Evolutionary conservation across 2,113 vertebrate species (phyloP), one percentile per base, ranked within the genome.

Genomic region (Triplophysa siluroides): DNA sequence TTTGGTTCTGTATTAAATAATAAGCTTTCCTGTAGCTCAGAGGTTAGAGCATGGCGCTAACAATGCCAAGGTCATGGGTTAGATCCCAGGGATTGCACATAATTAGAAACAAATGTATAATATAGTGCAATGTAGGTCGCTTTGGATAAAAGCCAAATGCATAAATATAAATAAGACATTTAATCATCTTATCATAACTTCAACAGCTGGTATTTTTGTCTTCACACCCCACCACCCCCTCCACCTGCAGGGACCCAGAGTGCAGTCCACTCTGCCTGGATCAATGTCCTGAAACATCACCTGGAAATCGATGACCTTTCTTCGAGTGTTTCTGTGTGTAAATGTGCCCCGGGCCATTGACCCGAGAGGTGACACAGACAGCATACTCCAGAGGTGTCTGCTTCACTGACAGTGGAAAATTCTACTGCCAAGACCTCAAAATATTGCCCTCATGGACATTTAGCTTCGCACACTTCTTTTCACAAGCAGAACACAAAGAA

Each of bases 211-310:
- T 58, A 29, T 69, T 52, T 14, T 47, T 77, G 77, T 62, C 76
- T 63, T 79, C 76, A 72, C 50, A 64, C 67, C 64, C 52, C 43
- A 9, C 43, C 43, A 4, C 43, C 11, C 11, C 10, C 43, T 45
- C 38, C 45, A 26, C 52, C 64, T 79, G 24, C 56, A 45, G 56
- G 64, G 76, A 81, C 68, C 50, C 68, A 61, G 16, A 70, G 38
- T 64, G 33, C 61, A 78, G 79, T 26, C 63, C 33, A 38, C 75
- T 78, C 52, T 19, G 41, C 64, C 72, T 65, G 74, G 78, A 86
- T 86, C 83, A 84, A 83, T 86, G 74, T 78, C 64, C 65, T 69
- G 66, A 82, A 82, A 72, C 72, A 70, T 84, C 79, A 84, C 63
- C 82, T 84, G 71, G 21, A 84, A 83, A 84, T 86, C 83, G 71